Percentiles rank a stretch among this genome's conserved stretches.
phyloP scores from a whole-genome alignment of 2,888 invertebrate species.

The Standfussiana lucernea region DNA sequence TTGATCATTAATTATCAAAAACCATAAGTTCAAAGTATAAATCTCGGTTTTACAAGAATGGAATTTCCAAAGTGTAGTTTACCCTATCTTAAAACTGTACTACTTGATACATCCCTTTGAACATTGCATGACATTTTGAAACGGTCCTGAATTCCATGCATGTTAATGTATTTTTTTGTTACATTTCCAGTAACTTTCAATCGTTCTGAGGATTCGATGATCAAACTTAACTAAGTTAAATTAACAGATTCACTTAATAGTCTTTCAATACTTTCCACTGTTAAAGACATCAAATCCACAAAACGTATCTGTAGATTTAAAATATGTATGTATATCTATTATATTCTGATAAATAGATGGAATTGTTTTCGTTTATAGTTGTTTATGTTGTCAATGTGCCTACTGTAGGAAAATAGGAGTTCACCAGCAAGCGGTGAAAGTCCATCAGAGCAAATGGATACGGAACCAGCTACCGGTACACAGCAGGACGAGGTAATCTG shows the following conservation, averaged over 20 bases:
- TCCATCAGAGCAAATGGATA: conserved; percentile 74
- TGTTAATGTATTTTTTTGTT: conserved; percentile 50
- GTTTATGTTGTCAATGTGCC: conserved; percentile 77
- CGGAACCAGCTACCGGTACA: conserved; percentile 68
- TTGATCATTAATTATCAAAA: conserved; percentile 3
- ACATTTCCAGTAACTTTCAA: conserved; percentile 9
- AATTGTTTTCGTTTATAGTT: conserved; percentile 64
- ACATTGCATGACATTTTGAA: conserved; percentile 37
- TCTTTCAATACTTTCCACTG: not conserved
- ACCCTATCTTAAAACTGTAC: not conserved
- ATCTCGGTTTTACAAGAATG: not conserved
- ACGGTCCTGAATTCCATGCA: conserved; percentile 32
- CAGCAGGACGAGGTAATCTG: conserved; percentile 75
- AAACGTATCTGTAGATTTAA: conserved; percentile 15
- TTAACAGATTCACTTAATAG: not conserved
- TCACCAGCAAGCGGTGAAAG: conserved; percentile 72
- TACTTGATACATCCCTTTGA: conserved; percentile 1
- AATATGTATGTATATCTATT: conserved; percentile 36
- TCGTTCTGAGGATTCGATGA: conserved; percentile 37
- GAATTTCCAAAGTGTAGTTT: not conserved
- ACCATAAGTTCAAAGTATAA: not conserved
- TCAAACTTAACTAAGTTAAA: not conserved
- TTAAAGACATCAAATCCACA: conserved; percentile 31
- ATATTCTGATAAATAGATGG: conserved; percentile 43
- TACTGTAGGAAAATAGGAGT: conserved; percentile 77